phyloP scores from a whole-genome alignment of 2,797 vertebrate genomes.

The Protonibea diacanthus region DNA sequence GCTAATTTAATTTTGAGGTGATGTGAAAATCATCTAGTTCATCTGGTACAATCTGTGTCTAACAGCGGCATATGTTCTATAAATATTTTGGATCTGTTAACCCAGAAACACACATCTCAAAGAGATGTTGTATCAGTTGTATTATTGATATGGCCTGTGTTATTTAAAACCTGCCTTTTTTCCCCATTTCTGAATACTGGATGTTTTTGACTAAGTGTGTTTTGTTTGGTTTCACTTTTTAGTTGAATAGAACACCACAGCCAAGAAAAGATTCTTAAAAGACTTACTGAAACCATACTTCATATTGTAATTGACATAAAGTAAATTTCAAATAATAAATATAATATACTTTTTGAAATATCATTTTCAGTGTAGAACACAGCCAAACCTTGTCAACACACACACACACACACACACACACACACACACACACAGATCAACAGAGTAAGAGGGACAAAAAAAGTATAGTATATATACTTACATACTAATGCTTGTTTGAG shows the following conservation, averaged over 20 bases:
- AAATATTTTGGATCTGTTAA: neutral
- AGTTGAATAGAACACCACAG: neutral
- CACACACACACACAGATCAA: neutral
- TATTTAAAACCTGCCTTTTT: neutral
- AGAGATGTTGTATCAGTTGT: neutral
- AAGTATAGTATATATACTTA: neutral
- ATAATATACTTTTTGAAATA: too few relatives aligned
- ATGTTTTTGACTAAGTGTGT: too few relatives aligned
- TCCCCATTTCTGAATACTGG: too few relatives aligned
- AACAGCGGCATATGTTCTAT: too few relatives aligned
- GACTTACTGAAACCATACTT: neutral
- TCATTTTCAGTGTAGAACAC: too few relatives aligned
- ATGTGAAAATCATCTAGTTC: too few relatives aligned
- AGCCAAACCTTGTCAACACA: too few relatives aligned
- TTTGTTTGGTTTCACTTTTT: neutral
- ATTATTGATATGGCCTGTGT: neutral
- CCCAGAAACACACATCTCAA: neutral
- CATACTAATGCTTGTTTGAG: too few relatives aligned
- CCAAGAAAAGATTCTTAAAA: neutral
- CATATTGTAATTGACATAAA: neutral
- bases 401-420: neutral
- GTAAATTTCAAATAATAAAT: too few relatives aligned
- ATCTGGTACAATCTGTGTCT: too few relatives aligned
- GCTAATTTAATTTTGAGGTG: too few relatives aligned
- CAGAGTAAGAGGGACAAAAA: too few relatives aligned